phyloP scores from a whole-genome alignment of 2,113 vertebrate species.

The Nothocercus nigrocapillus region DNA sequence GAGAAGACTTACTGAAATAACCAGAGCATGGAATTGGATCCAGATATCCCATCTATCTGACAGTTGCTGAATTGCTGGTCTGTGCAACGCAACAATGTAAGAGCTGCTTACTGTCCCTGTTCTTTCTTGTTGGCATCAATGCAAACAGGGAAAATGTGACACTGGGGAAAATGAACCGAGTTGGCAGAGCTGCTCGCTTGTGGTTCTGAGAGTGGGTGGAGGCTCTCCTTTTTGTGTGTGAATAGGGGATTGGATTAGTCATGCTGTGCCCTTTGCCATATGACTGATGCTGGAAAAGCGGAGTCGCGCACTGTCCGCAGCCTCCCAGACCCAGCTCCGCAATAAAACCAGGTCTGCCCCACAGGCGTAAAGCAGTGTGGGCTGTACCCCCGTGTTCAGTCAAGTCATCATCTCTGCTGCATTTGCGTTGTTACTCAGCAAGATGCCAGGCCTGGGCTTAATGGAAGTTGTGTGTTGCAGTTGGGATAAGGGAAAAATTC shows the following conservation, averaged over 20 bases:
- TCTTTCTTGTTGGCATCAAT: neutral
- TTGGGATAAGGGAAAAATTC: neutral
- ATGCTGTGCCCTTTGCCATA: neutral
- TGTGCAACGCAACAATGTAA: neutral
- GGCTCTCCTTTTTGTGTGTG: neutral
- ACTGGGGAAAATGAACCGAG: no score
- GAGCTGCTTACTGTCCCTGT: neutral
- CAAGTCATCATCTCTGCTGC: neutral
- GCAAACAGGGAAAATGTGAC: neutral
- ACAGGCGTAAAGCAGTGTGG: accelerated
- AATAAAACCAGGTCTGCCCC: neutral
- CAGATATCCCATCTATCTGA: neutral
- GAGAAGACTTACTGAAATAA: neutral
- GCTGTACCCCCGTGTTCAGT: accelerated
- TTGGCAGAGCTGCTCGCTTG: neutral
- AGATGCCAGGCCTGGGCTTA: neutral
- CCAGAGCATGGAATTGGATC: neutral
- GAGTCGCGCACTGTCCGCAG: neutral
- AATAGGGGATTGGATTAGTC: neutral
- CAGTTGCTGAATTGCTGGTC: neutral
- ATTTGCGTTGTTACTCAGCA: accelerated
- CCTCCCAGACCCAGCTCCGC: neutral
- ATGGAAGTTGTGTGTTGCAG: neutral
- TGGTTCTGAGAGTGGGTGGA: neutral
- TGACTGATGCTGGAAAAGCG: neutral